Percentiles rank a stretch among this genome's conserved stretches.
phyloP scores from a whole-genome alignment of 2,797 vertebrate genomes.

The Hozukius guyotensis region DNA sequence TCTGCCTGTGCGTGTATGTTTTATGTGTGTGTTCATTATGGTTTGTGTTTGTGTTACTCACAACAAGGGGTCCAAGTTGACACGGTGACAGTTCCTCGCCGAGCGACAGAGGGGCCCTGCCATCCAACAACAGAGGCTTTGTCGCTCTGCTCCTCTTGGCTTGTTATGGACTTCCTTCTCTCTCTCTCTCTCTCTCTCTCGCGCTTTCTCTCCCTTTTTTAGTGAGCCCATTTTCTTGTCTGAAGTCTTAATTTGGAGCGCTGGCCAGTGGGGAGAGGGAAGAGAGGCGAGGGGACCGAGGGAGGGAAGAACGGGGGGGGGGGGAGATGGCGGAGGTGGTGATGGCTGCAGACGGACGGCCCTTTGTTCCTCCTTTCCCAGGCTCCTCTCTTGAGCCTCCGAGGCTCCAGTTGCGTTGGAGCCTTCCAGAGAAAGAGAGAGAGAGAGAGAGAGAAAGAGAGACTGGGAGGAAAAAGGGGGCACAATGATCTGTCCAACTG shows the following conservation, averaged over 20 bases:
- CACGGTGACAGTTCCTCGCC: slow-evolving; percentile 76
- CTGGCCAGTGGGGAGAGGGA: slow-evolving; percentile 78
- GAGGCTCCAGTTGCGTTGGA: slow-evolving; percentile 81
- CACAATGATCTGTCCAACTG: slow-evolving; percentile 80
- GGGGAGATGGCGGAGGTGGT: slow-evolving; percentile 41
- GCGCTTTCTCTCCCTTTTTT: slow-evolving; percentile 69
- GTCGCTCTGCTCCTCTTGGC: slow-evolving; percentile 79
- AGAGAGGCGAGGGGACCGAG: slow-evolving; percentile 63
- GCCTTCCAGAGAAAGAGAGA: slow-evolving; percentile 73
- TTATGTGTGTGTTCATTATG: slow-evolving; percentile 64
- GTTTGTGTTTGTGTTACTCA: slow-evolving; percentile 61
- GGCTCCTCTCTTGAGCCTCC: slow-evolving; percentile 83
- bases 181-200: slow-evolving; percentile 66
- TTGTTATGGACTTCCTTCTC: slow-evolving; percentile 78
- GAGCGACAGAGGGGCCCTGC: slow-evolving; percentile 76
- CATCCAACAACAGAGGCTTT: slow-evolving; percentile 82
- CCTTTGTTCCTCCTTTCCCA: slow-evolving; percentile 85
- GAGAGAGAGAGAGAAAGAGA: slow-evolving; percentile 13
- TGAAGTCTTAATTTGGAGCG: slow-evolving; percentile 85
- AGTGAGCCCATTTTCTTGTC: slow-evolving; percentile 83
- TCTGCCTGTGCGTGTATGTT: slow-evolving; percentile 45
- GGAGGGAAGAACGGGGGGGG: slow-evolving; percentile 49
- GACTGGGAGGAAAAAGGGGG: slow-evolving; percentile 38
- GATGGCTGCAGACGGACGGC: slow-evolving; percentile 80
- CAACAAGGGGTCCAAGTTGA: slow-evolving; percentile 76